Percentiles rank a stretch among this genome's conserved stretches.
phyloP scores from a whole-genome alignment of 2,113 vertebrate genomes.

The Cyprinodon tularosa region DNA sequence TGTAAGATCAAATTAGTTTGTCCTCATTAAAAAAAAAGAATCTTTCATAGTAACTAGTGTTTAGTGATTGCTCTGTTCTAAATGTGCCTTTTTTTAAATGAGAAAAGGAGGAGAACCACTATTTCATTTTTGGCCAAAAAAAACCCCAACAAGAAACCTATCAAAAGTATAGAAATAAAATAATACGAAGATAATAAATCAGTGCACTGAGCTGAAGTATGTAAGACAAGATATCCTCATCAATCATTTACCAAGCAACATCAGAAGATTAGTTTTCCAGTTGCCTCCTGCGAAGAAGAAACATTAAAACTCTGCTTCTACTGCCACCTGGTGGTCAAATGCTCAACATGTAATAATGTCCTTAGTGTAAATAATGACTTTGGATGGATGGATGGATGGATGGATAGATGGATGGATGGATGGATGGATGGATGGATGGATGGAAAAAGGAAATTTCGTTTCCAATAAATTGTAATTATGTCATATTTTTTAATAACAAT shows the following conservation, averaged over 20 bases:
- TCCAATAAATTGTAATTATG: too few relatives aligned
- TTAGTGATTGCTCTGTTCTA: neutral
- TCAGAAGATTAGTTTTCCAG: neutral
- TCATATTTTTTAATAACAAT: too few relatives aligned
- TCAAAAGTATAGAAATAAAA: neutral
- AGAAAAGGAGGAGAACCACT: too few relatives aligned
- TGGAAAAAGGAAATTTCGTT: neutral
- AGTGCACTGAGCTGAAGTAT: neutral
- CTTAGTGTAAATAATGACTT: too few relatives aligned
- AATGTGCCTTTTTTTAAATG: neutral
- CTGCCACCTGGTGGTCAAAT: slow-evolving; percentile 52
- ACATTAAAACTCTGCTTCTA: slow-evolving; percentile 23
- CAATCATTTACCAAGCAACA: neutral
- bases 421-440: neutral
- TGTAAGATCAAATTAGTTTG: neutral
- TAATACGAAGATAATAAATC: neutral
- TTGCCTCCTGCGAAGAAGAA: neutral
- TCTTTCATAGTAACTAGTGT: neutral
- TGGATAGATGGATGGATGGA: too few relatives aligned
- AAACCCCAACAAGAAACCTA: too few relatives aligned
- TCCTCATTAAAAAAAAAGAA: neutral
- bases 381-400: neutral
- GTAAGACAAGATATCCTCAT: neutral
- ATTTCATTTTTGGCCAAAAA: neutral
- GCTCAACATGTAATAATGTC: neutral